These are phyloP conservation scores for Ictidomys tridecemlineatus DNA, from an alignment of 2,113 vertebrate genomes.

Conservation along the genomic window DNA sequence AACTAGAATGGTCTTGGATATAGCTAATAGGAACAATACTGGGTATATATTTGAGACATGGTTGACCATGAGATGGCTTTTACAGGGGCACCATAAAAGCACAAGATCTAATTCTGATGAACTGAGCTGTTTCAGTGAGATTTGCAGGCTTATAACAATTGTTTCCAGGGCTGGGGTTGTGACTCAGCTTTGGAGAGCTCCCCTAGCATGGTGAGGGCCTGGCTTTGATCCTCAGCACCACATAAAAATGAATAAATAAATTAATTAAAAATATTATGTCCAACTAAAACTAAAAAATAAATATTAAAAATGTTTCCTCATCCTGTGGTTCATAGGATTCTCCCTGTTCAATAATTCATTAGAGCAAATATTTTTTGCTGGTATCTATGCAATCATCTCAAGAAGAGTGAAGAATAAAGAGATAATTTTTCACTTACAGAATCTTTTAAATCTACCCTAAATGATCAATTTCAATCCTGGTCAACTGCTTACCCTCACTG, in stretches of 20 bases:
- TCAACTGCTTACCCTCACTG: not conserved
- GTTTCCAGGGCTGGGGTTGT: not conserved
- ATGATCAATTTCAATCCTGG: not conserved
- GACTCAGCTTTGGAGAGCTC: too few relatives aligned
- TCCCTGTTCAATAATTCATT: not conserved
- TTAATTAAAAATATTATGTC: too few relatives aligned
- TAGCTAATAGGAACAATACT: not conserved
- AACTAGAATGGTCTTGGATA: not conserved
- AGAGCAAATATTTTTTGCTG: not conserved
- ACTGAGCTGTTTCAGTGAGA: not conserved
- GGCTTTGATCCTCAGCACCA: too few relatives aligned
- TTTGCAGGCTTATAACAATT: not conserved
- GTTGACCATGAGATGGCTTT: not conserved
- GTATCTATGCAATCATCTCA: not conserved
- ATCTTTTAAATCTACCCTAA: conserved; percentile 19
- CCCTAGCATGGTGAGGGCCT: too few relatives aligned
- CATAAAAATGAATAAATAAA: too few relatives aligned
- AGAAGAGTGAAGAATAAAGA: conserved; percentile 7
- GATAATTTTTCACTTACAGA: not conserved
- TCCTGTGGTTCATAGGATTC: not conserved
- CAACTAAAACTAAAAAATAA: too few relatives aligned
- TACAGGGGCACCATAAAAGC: not conserved
- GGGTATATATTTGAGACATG: not conserved
- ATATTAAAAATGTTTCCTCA: not conserved
- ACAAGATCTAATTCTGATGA: not conserved